Percentiles rank a stretch among this genome's conserved stretches.
Evolutionary conservation across 2,888 invertebrate genomes (phyloP).

Genomic region (Pollenia amentaria): DNA sequence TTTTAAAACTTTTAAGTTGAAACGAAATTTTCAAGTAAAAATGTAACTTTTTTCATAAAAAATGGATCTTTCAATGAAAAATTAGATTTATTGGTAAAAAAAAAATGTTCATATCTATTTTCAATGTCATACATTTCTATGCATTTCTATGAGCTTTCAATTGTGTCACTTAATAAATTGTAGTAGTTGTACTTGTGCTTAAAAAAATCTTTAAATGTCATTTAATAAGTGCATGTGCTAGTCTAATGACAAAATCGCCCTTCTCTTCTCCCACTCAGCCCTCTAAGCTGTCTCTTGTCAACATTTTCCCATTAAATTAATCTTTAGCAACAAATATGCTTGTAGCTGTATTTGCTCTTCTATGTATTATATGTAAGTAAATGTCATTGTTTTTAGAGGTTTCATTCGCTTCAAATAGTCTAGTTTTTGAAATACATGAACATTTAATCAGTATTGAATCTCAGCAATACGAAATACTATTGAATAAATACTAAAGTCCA

Average conservation of each 20-base stretch:
- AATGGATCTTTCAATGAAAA: too few relatives aligned
- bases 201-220: not conserved
- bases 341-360: not conserved
- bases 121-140: not conserved
- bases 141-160: not conserved
- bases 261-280: not conserved
- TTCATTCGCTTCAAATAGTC: slow-evolving; percentile 35
- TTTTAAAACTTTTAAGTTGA: too few relatives aligned
- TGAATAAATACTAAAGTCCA: slow-evolving; percentile 46
- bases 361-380: slow-evolving; percentile 32
- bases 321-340: slow-evolving; percentile 35
- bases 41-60: too few relatives aligned
- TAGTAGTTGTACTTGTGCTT: not conserved
- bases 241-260: not conserved
- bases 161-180: slow-evolving; percentile 36
- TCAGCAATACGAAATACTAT: not conserved
- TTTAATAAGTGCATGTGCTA: not conserved
- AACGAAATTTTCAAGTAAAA: too few relatives aligned
- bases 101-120: not conserved
- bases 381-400: slow-evolving; percentile 63
- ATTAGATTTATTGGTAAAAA: not conserved
- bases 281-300: slow-evolving; percentile 47
- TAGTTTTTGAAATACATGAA: slow-evolving; percentile 29
- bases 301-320: slow-evolving; percentile 61
- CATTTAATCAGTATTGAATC: slow-evolving; percentile 56